Conservation (phyloP, 2,797 vertebrate species). For the Arrhamphus sclerolepis region DNA sequence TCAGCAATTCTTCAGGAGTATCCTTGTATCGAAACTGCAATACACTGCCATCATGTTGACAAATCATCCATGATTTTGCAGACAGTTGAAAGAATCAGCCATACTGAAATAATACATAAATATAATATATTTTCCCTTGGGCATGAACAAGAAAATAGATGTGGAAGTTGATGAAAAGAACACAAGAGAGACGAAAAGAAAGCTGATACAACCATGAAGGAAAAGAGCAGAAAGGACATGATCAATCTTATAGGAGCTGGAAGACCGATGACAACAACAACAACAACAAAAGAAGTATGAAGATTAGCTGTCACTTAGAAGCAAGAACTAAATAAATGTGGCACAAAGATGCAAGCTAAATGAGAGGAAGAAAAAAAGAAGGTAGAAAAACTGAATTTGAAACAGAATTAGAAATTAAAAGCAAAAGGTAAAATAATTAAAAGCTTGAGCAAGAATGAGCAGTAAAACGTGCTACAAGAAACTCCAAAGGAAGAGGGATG, state of each 20-base stretch:
- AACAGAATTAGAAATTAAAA: background rate
- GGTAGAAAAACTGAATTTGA: too few relatives aligned
- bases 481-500: background rate
- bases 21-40: constrained; percentile 8
- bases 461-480: background rate
- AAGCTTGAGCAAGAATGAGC: background rate
- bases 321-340: too few relatives aligned
- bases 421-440: background rate
- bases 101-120: constrained; percentile 52
- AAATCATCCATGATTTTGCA: constrained; percentile 37
- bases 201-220: too few relatives aligned
- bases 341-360: too few relatives aligned
- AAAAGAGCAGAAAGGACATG: too few relatives aligned
- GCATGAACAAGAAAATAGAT: background rate
- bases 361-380: background rate
- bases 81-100: constrained; percentile 25
- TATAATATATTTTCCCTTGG: constrained; percentile 47
- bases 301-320: too few relatives aligned
- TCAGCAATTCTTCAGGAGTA: constrained; percentile 11
- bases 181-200: too few relatives aligned
- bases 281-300: too few relatives aligned
- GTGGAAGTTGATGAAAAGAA: background rate
- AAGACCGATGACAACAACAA: too few relatives aligned
- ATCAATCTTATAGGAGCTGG: too few relatives aligned
- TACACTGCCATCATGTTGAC: constrained; percentile 9